Conservation (phyloP, 2,113 vertebrate species). For the Origma solitaria region DNA sequence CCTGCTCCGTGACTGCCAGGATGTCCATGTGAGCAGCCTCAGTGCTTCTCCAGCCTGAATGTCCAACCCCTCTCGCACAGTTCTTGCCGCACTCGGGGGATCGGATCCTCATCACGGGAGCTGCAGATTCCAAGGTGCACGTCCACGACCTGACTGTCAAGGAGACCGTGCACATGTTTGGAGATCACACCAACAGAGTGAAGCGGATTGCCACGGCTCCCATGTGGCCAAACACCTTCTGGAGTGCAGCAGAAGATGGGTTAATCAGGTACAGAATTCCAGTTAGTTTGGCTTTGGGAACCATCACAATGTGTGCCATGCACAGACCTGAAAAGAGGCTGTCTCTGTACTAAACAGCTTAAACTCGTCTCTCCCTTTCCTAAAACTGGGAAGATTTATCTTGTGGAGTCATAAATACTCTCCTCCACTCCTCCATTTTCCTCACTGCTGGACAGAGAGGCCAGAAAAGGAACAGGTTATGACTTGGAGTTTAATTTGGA, state of each 20-base stretch:
- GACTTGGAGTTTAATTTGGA: neutral
- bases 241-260: conserved; percentile 96
- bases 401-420: neutral
- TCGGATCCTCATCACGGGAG: conserved; percentile 92
- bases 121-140: conserved; percentile 96
- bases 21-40: neutral
- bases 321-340: neutral
- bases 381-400: neutral
- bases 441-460: neutral
- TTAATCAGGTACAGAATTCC: conserved; percentile 83
- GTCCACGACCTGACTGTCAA: conserved; percentile 94
- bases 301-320: neutral
- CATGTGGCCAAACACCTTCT: conserved; percentile 99
- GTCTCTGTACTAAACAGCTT: neutral
- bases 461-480: neutral
- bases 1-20: neutral
- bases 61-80: conserved; percentile 59
- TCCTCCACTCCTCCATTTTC: neutral
- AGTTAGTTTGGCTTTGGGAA: neutral
- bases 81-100: conserved; percentile 95
- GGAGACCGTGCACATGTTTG: conserved; percentile 98
- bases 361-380: neutral
- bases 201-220: conserved; percentile 96
- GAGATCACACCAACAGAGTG: conserved; percentile 95
- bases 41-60: neutral